Evolutionary conservation across 2,888 invertebrate species (phyloP), one percentile per base, ranked within the genome.

Genomic region (Anthophora plumipes): DNA sequence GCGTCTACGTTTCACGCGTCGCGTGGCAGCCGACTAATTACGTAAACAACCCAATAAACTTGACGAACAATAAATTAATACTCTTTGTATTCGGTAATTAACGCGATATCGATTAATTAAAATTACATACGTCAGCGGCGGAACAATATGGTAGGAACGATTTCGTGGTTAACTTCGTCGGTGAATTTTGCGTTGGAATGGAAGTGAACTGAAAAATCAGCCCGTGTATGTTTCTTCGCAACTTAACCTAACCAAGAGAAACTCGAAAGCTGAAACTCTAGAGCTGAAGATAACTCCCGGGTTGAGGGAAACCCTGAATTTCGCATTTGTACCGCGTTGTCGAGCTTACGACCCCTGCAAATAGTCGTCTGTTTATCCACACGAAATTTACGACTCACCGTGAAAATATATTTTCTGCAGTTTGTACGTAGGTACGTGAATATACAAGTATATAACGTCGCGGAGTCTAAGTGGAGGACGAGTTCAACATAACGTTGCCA

Each of bases 61-160:
- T 66, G 69, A 54, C 68, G 31, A 59, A 81, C 72, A 67, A 80
- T 85, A 59, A 86, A 84, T 78, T 86, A 78, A 86, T 70, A 85
- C 61, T 74, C 68, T 75, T 81, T 69, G 72, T 61, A 25, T 39
- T 12, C 48, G 50, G 20, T 82, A 81, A 82, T 82, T 73, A 77
- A 63, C 77, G 55, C 0, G 14, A 31, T 43, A 31, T 54, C 68
- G 22, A 60, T 68, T 55, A 72, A 76, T 71, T 68, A 41, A 64
- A 63, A 50, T 22, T 1, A 25, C n/a, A 52, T 20, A 14, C 39
- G 55, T 12, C 22, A 20, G 37, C 37, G 7, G 12, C 6, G 50
- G 20, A 39, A 48, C 52, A 11, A 50, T 37, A 52, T 17, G 20
- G 1, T 22, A 2, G 6, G 3, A 31, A 12, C 20, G n/a, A 48